These are phyloP conservation scores for Conus canariensis DNA, from an alignment of 2,888 invertebrate species.

Conservation along the genomic window DNA sequence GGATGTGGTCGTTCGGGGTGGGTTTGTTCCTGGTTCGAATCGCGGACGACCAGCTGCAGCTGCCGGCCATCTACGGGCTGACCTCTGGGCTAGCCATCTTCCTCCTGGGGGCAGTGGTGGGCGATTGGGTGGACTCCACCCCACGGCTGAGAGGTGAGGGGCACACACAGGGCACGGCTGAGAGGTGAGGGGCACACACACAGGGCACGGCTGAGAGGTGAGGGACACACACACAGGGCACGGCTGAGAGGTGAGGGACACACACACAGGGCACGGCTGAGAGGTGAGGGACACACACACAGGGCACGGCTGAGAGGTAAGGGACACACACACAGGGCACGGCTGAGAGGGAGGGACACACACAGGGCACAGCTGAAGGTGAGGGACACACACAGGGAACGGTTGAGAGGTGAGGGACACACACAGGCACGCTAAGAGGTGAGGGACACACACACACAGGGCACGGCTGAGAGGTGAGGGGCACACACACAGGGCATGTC, in stretches of 20 bases:
- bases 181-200: neutral
- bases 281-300: neutral
- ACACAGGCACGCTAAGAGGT: too few species aligned
- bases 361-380: too few species aligned
- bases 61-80: conserved; percentile 80
- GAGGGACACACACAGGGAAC: too few species aligned
- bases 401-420: too few species aligned
- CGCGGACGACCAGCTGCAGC: conserved; percentile 74
- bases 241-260: neutral
- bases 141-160: conserved; percentile 78
- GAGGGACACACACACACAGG: too few species aligned
- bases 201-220: neutral
- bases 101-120: conserved; percentile 79
- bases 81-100: conserved; percentile 76
- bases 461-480: too few species aligned
- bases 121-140: conserved; percentile 80
- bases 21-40: conserved; percentile 80
- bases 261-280: neutral
- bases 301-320: neutral
- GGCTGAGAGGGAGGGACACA: too few species aligned
- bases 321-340: too few species aligned
- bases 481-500: too few species aligned
- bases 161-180: neutral
- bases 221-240: neutral
- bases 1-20: conserved; percentile 81